Conservation (phyloP, 2,113 vertebrate species). For the Malaclemys terrapin region DNA sequence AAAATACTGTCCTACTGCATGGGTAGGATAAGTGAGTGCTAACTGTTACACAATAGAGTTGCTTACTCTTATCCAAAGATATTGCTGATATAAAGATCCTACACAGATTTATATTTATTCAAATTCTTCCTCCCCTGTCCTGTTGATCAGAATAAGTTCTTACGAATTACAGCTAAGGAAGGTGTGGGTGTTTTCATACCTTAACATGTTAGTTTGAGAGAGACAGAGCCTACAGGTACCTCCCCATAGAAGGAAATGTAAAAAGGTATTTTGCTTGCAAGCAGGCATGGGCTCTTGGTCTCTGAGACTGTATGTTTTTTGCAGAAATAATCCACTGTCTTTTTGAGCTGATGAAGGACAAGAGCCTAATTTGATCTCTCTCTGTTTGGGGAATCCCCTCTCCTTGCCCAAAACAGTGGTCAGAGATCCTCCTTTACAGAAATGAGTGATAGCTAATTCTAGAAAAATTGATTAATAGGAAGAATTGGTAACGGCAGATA, state of each 20-base stretch:
- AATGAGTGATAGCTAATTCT: not conserved
- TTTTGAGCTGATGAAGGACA: not conserved
- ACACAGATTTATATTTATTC: not conserved
- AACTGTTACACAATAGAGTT: not conserved
- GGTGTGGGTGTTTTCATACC: not conserved
- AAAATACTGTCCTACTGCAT: not conserved
- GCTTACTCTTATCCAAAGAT: not conserved
- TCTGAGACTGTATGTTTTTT: not conserved
- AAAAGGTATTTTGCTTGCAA: not conserved
- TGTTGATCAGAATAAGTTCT: not conserved
- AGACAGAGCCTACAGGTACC: not conserved
- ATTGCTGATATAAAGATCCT: not conserved
- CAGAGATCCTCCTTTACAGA: not conserved
- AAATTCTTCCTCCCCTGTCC: not conserved
- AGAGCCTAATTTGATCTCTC: not conserved
- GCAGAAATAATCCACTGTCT: not conserved
- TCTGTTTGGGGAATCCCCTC: not conserved
- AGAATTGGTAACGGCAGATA: not conserved
- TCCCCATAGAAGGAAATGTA: not conserved
- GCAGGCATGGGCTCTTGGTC: not conserved
- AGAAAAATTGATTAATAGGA: not conserved
- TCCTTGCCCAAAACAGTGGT: not conserved
- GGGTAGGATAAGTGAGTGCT: not conserved
- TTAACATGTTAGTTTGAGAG: not conserved
- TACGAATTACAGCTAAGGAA: not conserved